These are phyloP conservation scores for Eupithecia subumbrata DNA, from an alignment of 2,888 invertebrate genomes.

Conservation along the genomic window DNA sequence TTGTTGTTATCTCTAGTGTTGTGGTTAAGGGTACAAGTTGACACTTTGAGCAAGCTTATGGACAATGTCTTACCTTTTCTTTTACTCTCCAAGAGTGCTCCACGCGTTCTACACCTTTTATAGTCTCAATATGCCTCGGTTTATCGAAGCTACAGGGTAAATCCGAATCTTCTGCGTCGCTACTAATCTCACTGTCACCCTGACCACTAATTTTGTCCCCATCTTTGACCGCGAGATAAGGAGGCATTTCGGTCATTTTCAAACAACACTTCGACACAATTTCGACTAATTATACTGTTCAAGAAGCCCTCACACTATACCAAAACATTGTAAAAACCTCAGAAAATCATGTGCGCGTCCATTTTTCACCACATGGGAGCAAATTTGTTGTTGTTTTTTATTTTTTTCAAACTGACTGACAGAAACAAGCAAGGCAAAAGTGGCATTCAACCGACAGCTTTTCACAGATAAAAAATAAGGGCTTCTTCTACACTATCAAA, in stretches of 20 bases:
- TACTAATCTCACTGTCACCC: conserved; percentile 72
- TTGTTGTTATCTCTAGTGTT: conserved; percentile 61
- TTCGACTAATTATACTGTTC: conserved; percentile 56
- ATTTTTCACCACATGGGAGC: conserved; percentile 82
- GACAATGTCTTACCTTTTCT: conserved; percentile 88
- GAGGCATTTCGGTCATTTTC: conserved; percentile 83
- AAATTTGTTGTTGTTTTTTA: conserved; percentile 47
- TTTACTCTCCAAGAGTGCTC: conserved; percentile 97
- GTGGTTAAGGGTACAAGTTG: conserved; percentile 12
- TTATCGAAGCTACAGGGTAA: conserved; percentile 89
- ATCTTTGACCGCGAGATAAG: conserved; percentile 77
- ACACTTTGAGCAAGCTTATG: not conserved
- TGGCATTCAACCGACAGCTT: not conserved
- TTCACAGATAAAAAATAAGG: conserved; percentile 6
- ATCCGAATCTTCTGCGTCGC: conserved; percentile 86
- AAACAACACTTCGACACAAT: conserved; percentile 63
- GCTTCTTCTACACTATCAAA: not conserved
- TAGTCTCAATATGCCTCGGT: conserved; percentile 83
- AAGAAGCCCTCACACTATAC: conserved; percentile 57
- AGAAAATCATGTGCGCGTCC: conserved; percentile 79
- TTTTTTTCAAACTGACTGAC: conserved; percentile 20
- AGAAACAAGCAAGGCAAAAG: not conserved
- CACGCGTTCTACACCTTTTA: conserved; percentile 84
- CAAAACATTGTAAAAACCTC: conserved; percentile 75
- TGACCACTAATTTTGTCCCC: conserved; percentile 74